Evolutionary conservation across 2,113 vertebrate genomes (phyloP).

Genomic region (Pelmatolapia mariae): DNA sequence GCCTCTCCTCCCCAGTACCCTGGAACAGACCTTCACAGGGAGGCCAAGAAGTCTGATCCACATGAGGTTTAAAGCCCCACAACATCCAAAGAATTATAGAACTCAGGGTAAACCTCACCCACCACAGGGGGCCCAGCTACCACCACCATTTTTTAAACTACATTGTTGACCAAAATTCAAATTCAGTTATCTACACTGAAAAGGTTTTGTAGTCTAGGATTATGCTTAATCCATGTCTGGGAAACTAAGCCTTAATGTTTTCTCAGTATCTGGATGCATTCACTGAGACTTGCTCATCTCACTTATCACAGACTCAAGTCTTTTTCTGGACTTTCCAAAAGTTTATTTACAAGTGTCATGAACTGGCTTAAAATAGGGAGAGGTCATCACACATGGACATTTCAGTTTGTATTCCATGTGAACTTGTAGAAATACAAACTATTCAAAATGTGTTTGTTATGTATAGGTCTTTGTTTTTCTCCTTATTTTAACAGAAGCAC

Average conservation of each 20-base stretch:
- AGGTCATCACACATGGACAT: background rate
- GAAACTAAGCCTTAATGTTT: background rate
- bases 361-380: background rate
- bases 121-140: background rate
- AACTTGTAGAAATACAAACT: background rate
- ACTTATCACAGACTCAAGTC: background rate
- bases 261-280: background rate
- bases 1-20: background rate
- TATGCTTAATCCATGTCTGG: background rate
- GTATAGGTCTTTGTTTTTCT: background rate
- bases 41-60: background rate
- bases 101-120: background rate
- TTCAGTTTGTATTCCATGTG: background rate
- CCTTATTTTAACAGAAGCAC: background rate
- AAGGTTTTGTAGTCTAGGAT: background rate
- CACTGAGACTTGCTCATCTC: background rate
- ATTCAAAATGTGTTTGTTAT: background rate
- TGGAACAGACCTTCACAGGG: background rate
- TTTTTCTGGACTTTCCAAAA: background rate
- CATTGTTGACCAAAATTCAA: background rate
- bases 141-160: background rate
- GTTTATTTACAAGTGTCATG: background rate
- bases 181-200: background rate
- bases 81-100: background rate
- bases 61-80: background rate